Evolutionary conservation across 2,113 vertebrate genomes (phyloP).

Genomic region (Monarcha castaneiventris): DNA sequence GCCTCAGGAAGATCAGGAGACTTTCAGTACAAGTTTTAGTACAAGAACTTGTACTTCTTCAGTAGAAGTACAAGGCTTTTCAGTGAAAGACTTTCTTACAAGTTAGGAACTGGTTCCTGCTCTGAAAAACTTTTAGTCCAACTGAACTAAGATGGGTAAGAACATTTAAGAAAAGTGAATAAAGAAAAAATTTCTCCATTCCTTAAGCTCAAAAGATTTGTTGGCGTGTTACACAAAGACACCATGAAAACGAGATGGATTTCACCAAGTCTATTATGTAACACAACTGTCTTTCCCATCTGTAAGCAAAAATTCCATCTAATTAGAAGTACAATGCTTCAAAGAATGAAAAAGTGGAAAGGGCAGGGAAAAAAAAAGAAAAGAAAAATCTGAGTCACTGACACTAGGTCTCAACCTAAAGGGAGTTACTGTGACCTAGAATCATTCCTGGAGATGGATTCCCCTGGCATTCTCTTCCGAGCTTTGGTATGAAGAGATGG

Average conservation of each 20-base stretch:
- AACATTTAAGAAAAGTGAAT: not conserved
- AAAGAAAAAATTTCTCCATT: not conserved
- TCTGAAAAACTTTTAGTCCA: not conserved
- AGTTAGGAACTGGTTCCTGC: not conserved
- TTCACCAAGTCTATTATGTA: not conserved
- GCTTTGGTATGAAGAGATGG: not conserved
- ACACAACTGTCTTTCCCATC: not conserved
- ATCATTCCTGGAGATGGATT: not conserved
- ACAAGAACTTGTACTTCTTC: not conserved
- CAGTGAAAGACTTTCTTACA: not conserved
- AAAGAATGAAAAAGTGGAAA: not conserved
- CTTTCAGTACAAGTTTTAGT: not conserved
- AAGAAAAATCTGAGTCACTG: not conserved
- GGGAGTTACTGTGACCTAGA: not conserved
- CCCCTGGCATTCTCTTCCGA: not conserved
- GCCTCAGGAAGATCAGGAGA: not conserved
- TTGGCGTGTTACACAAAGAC: not conserved
- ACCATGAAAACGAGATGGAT: not conserved
- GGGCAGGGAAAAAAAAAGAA: accelerated
- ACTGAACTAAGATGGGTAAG: not conserved
- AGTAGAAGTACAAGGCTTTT: not conserved
- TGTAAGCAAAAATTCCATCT: not conserved
- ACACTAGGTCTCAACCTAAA: not conserved
- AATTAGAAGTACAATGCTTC: not conserved
- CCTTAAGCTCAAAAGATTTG: not conserved